Evolutionary conservation across 2,888 invertebrate species (phyloP), one percentile per base, ranked within the genome.

Genomic region (Lithodes maja): DNA sequence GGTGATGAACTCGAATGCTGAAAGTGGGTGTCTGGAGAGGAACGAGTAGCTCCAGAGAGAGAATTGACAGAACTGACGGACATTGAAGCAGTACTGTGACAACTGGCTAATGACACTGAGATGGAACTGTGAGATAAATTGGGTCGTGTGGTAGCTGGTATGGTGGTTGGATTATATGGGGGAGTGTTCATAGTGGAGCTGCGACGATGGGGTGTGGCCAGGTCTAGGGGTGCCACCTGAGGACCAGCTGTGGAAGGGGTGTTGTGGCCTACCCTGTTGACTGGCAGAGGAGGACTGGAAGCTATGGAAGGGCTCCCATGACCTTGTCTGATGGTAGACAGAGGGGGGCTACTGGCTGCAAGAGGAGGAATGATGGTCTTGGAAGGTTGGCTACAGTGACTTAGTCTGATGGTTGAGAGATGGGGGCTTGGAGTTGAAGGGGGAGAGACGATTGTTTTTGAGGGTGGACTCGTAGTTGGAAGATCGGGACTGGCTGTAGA

Each of bases 161-260:
- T 61, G 61, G 61, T 61, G 61, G 68, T 15, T 15, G 15, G 7
- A 15, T 1, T 61, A 61, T 61, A 15, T 12, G 68, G 2, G 68
- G 68, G 15, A 2, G 68, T 1, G 68, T 7, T 15, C 68, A 61
- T 61, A 12, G 17, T 50, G 12, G 85, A 9, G 5, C 17, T 80
- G 33, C 85, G 88, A 33, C 88, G 88, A 53, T 85, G 84, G 2
- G 88, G 84, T 33, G 88, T 85, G 17, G 85, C 88, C 17, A 88
- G 81, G 80, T 88, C 85, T n/a, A 88, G 80, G 12, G 88, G 88
- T 17, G 81, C 88, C 53, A 88, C 68, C 68, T 88, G 88, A 7
- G 84, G 88, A 54, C 71, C 79, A 33, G 33, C 33, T 33, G 33
- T 33, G 33, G 33, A 33, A 33, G 33, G 33, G 33, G 33, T 33